Conservation (phyloP, 2,888 invertebrate genomes). For the Embidobia sp. region DNA sequence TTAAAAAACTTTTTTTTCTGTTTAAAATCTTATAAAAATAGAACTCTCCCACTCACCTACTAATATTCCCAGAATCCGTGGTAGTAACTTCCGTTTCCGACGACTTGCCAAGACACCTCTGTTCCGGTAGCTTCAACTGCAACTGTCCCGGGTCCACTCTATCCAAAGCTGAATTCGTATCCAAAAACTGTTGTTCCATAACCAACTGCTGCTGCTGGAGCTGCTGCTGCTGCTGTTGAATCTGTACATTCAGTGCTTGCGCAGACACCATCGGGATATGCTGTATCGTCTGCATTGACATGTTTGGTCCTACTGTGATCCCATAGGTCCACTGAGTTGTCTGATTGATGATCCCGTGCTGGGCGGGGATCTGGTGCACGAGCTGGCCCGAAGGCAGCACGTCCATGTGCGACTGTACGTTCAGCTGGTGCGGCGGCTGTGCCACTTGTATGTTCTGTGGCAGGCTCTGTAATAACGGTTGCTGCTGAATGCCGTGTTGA, state of each 20-base stretch:
- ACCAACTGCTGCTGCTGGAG: conserved; percentile 60
- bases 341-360: conserved; percentile 58
- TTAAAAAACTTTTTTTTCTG: conserved; percentile 3
- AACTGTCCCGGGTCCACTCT: conserved; percentile 70
- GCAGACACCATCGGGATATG: conserved; percentile 53
- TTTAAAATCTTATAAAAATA: no score
- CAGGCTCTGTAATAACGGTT: conserved; percentile 37
- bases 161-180: conserved; percentile 50
- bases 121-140: conserved; percentile 74
- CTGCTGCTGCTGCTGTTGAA: conserved; percentile 68
- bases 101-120: conserved; percentile 67
- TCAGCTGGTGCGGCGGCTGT: conserved; percentile 61
- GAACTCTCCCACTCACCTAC: no score
- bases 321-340: conserved; percentile 66
- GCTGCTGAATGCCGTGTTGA: conserved; percentile 48
- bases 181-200: conserved; percentile 46
- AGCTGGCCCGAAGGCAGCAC: conserved; percentile 34
- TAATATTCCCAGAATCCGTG: conserved; percentile 70
- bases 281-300: conserved; percentile 36
- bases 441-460: conserved; percentile 63
- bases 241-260: conserved; percentile 69
- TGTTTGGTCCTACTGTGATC: conserved; percentile 36
- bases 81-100: conserved; percentile 69
- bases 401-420: conserved; percentile 60
- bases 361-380: conserved; percentile 27